These are phyloP conservation scores for Epinephelus coioides DNA, from an alignment of 2,797 vertebrate species.

Conservation along the genomic window DNA sequence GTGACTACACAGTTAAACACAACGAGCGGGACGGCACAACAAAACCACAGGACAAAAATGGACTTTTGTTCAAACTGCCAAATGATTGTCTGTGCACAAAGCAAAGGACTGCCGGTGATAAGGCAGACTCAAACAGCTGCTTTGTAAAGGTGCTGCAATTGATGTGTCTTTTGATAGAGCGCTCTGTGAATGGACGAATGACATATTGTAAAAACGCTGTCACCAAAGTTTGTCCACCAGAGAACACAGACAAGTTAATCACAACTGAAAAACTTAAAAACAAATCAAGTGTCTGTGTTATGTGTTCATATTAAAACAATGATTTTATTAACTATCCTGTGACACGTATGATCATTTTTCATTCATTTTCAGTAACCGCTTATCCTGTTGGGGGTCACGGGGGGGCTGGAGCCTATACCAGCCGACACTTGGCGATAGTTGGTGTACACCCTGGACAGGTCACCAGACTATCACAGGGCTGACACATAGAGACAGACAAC, in stretches of 20 bases:
- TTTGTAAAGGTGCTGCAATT: not conserved
- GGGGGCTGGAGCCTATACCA: too few relatives aligned
- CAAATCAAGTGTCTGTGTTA: too few relatives aligned
- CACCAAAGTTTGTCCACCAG: too few relatives aligned
- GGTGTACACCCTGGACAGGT: too few relatives aligned
- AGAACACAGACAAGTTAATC: not conserved
- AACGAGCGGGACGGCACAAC: constrained; percentile 5
- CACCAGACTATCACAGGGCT: too few relatives aligned
- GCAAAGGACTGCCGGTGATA: not conserved
- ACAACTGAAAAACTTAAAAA: not conserved
- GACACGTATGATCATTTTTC: too few relatives aligned
- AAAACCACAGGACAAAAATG: constrained; percentile 1
- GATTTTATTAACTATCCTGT: too few relatives aligned
- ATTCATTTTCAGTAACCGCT: too few relatives aligned
- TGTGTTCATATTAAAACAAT: too few relatives aligned
- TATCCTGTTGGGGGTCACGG: too few relatives aligned
- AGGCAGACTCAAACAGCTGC: not conserved
- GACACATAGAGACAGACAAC: too few relatives aligned
- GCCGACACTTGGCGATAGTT: too few relatives aligned
- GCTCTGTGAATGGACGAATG: not conserved
- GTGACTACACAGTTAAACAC: constrained; percentile 25
- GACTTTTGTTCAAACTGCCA: constrained; percentile 34
- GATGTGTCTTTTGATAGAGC: not conserved
- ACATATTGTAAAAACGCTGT: not conserved
- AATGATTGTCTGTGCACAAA: constrained; percentile 15